Evolutionary conservation across 2,113 vertebrate genomes (phyloP), one percentile per base, ranked within the genome.

Genomic region (Plecotus auritus): DNA sequence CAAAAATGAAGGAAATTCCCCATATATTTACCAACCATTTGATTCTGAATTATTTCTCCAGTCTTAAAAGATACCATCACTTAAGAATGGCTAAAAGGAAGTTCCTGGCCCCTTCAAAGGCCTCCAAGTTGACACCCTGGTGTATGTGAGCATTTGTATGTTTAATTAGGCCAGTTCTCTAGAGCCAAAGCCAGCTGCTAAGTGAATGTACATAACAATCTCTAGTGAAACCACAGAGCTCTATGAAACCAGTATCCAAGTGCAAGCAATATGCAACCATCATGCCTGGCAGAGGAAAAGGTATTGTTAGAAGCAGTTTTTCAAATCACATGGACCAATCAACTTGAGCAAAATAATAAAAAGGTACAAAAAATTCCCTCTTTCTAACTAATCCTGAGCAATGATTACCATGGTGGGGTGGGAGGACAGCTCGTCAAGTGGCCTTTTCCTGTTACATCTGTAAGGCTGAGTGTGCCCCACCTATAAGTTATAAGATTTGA

Each of bases 11-110:
- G n/a, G 20, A 37, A 51, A 87, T 56, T 84, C 16, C 11, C 18
- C n/a, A 85, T 5, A 1, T 69, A 74, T 83, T 61, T 96, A 80
- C 81, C 13, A 93, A 9, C 2, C 23, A 49, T 69, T 90, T 95
- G 66, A 93, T 84, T 94, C n/a, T 87, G 66, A 92, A 78, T 40
- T 66, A 85, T n/a, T 76, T 90, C 28, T 67, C 42, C 18, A 86
- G 12, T 67, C 12, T 77, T 84, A 95, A 18, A 86, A 89, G 56
- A 93, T 77, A 90, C 22, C 14, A 90, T 11, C 14, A 86, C 8
- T 72, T 85, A 95, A 73, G 78, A 76, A 96, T 32, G 95, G 13
- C 47, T 88, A 90, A 49, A 47, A 82, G 74, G 12, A 92, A 78
- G 42, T 85, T 76, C 84, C 1, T 82, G 49, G 23, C 26, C 77